phyloP scores from a whole-genome alignment of 2,888 invertebrate species.

The Dicycla oo region DNA sequence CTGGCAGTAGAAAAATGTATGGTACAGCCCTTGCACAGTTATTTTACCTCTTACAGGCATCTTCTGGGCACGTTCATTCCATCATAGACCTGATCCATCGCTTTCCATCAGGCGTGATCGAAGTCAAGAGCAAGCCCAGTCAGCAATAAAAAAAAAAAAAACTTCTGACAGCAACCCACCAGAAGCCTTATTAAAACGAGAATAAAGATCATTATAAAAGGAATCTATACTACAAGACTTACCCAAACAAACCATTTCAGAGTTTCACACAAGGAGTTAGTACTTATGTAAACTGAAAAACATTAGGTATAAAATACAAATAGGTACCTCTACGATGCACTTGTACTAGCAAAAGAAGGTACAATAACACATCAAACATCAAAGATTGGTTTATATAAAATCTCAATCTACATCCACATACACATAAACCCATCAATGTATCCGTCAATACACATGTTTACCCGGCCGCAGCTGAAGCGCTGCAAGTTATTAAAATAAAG shows the following conservation, averaged over 20 bases:
- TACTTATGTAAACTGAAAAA: background rate
- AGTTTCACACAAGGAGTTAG: background rate
- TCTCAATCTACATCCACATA: constrained; percentile 2
- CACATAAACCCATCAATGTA: constrained; percentile 40
- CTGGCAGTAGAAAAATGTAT: background rate
- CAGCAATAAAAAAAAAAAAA: no score
- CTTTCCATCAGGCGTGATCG: no score
- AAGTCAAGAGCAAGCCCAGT: no score
- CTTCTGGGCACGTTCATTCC: no score
- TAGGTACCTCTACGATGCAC: background rate
- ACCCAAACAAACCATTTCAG: background rate
- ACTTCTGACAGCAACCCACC: no score
- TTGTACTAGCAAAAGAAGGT: background rate
- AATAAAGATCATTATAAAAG: no score
- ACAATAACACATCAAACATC: background rate
- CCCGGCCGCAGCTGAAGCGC: constrained; percentile 55
- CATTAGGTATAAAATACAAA: no score
- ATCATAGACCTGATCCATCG: no score
- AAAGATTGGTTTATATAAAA: constrained; percentile 12
- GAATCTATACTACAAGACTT: background rate
- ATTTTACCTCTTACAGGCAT: no score
- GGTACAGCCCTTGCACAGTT: background rate
- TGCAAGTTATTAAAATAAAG: constrained; percentile 78
- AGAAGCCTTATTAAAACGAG: no score
- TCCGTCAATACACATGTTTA: constrained; percentile 55